A percentile compares a stretch with the other conserved stretches of the same genome.
phyloP scores from a whole-genome alignment of 2,888 invertebrate genomes.

The Ptychoptera contaminata region DNA sequence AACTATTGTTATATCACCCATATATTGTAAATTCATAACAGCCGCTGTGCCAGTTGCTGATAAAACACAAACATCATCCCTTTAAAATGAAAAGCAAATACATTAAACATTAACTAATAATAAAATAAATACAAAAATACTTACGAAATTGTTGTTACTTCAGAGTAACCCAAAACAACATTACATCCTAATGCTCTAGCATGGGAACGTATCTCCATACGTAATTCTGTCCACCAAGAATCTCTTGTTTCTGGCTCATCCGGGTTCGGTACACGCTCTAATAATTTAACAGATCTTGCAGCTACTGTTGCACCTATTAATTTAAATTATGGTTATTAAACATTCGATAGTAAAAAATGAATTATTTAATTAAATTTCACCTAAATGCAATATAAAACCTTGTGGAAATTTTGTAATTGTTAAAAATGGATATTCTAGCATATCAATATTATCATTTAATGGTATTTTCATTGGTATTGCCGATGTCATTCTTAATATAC shows the following conservation, averaged over 20 bases:
- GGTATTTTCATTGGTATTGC: conserved; percentile 36
- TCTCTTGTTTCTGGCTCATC: conserved; percentile 86
- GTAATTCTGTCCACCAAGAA: conserved; percentile 92
- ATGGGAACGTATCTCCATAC: conserved; percentile 91
- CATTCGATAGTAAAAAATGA: background rate
- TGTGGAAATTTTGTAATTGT: conserved; percentile 82
- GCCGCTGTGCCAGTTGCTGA: conserved; percentile 92
- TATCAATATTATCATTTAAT: conserved; percentile 65
- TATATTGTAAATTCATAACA: conserved; percentile 47
- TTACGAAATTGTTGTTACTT: conserved; percentile 83
- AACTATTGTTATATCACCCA: conserved; percentile 22
- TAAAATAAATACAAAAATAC: conserved; percentile 12
- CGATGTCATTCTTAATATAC: conserved; percentile 38
- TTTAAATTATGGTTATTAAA: conserved; percentile 8
- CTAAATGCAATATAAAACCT: conserved; percentile 77
- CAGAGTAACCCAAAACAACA: conserved; percentile 86
- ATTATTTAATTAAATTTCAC: conserved; percentile 31
- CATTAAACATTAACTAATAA: background rate
- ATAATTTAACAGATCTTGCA: conserved; percentile 66
- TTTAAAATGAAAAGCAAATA: conserved; percentile 28
- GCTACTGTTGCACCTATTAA: conserved; percentile 75
- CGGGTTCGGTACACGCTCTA: conserved; percentile 65
- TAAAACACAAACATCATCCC: conserved; percentile 88
- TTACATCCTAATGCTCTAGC: conserved; percentile 84
- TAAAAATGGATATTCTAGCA: conserved; percentile 90